Evolutionary conservation across 2,797 vertebrate genomes (phyloP), one percentile per base, ranked within the genome.

Genomic region (Momotus momota): DNA sequence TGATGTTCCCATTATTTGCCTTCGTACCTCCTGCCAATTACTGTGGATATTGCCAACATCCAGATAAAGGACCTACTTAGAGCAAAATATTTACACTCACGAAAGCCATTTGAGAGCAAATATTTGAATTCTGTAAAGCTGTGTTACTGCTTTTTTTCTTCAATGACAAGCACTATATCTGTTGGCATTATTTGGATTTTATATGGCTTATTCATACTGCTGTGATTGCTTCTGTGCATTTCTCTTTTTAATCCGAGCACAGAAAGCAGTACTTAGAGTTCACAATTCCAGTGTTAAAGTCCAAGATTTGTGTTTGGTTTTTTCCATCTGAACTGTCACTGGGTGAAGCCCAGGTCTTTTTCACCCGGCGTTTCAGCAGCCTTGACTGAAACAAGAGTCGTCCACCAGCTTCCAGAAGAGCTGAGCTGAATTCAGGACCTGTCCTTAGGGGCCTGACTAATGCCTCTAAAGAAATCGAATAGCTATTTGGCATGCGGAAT

Each of bases 21-120:
- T 94, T 86, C 20, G 1, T 92, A 74, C 64, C 86, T 92, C 88
- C 94, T 96, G 96, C 90, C 96, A 96, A 43, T 92, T 96, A 73
- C 81, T 75, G 61, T 51, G 89, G 83, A 74, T 81, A 75, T 55
- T 93, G 85, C 90, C 95, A 94, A 70, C 82, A 94, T 77, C 62
- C 71, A 86, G 73, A 86, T 94, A 87, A 91, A 95, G 93, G 85
- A 80, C 77, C 73, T 94, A 61, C 88, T 96, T 79, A 75, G 3
- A 73, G 52, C 85, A 90, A 93, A 96, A 94, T 94, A 96, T 96
- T 96, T 95, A 62, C 66, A 29, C 48, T 92, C 60, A 74, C 11
- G 3, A 73, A 91, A 93, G 67, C 77, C 1, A 0, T 91, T 66
- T 58, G 77, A 94, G 45, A 90, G 64, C 85, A 86, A 93, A 38